Percentiles rank a stretch among this genome's conserved stretches.
Conservation (phyloP, 1,140 invertebrate genomes). For the Neoseiulus cucumeris region DNA sequence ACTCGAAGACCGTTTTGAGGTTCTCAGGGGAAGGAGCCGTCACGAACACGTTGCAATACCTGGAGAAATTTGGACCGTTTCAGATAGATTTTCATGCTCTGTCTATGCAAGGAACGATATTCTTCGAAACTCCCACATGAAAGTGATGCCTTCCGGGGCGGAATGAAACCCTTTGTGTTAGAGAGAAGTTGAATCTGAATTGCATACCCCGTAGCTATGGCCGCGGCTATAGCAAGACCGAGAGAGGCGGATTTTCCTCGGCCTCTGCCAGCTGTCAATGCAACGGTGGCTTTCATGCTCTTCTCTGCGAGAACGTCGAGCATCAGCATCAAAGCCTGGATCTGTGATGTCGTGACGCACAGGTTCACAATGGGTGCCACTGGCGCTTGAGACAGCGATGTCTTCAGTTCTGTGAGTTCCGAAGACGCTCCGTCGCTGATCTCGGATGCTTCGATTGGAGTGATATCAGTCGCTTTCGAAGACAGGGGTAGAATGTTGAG, state of each 20-base stretch:
- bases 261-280: slow-evolving; percentile 84
- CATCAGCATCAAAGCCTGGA: slow-evolving; percentile 12
- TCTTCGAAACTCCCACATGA: too few species aligned
- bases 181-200: not conserved
- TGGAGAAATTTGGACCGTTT: too few species aligned
- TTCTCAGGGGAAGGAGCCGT: slow-evolving; percentile 96
- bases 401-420: slow-evolving; percentile 2
- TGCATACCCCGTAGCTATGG: slow-evolving; percentile 31
- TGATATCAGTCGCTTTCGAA: slow-evolving; percentile 58
- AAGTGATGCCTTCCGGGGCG: too few species aligned
- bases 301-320: slow-evolving; percentile 90
- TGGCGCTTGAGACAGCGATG: not conserved
- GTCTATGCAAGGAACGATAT: too few species aligned
- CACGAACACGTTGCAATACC: slow-evolving; percentile 95
- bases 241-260: slow-evolving; percentile 93
- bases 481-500: slow-evolving; percentile 79
- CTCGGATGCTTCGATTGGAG: slow-evolving; percentile 30
- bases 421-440: not conserved
- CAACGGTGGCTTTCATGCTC: slow-evolving; percentile 64
- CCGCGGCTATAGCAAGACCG: slow-evolving; percentile 62
- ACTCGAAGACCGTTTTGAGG: slow-evolving; percentile 92
- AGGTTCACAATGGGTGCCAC: not conserved
- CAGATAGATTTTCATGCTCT: too few species aligned
- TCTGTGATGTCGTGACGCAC: not conserved
- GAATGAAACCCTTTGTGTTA: too few species aligned